Conservation (phyloP, 2,888 invertebrate species). For the Meiosimyza platycephala region DNA sequence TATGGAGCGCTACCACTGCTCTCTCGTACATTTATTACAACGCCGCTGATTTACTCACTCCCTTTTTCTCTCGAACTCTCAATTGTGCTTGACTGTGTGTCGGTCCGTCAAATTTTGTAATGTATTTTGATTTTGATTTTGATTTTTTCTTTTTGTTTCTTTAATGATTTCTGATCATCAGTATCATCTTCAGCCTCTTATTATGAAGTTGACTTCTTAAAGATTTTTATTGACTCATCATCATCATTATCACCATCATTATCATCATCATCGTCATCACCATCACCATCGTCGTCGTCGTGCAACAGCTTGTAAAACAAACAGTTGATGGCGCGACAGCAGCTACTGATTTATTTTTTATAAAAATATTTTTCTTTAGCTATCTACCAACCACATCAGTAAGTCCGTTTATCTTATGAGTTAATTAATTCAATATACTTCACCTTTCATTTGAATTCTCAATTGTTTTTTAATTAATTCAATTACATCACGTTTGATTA, state of each 20-base stretch:
- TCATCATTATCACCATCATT: constrained; percentile 20
- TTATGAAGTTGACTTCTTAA: not conserved
- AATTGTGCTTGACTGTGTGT: not conserved
- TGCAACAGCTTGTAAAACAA: constrained; percentile 16
- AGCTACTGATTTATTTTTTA: no score
- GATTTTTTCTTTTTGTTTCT: not conserved
- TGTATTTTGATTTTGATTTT: not conserved
- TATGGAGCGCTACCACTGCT: not conserved
- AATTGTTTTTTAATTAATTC: constrained; percentile 26
- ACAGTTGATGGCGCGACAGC: constrained; percentile 19
- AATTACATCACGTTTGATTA: constrained; percentile 19
- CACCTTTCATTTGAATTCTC: constrained; percentile 4
- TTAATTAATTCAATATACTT: constrained; percentile 21
- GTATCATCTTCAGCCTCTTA: no score
- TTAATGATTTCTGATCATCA: not conserved
- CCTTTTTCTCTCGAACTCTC: not conserved
- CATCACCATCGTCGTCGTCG: not conserved
- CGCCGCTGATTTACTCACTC: not conserved
- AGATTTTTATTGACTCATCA: constrained; percentile 11
- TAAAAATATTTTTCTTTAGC: no score
- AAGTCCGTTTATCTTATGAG: not conserved
- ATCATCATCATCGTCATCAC: not conserved
- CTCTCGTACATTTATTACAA: not conserved
- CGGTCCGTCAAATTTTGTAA: not conserved
- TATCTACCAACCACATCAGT: no score